A percentile compares a stretch with the other conserved stretches of the same genome.
These are phyloP conservation scores for Lates calcarifer DNA, from an alignment of 2,113 vertebrate genomes.

Conservation along the genomic window DNA sequence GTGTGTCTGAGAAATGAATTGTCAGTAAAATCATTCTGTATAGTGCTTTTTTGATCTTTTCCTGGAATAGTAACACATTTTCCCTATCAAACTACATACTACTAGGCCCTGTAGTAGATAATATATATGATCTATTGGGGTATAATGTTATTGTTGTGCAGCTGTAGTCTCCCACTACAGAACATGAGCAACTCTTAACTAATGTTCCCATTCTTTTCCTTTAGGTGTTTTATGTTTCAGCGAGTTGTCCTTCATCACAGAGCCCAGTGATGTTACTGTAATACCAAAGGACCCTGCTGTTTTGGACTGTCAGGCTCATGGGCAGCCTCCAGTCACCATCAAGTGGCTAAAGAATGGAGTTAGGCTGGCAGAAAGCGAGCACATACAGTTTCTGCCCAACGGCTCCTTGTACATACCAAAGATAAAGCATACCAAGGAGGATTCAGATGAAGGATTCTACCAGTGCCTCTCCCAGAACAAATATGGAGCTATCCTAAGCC, in stretches of 20 bases:
- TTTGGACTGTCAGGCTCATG: constrained; percentile 93
- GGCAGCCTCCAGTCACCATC: constrained; percentile 91
- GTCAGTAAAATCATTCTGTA: not conserved
- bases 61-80: not conserved
- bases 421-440: constrained; percentile 87
- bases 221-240: constrained; percentile 91
- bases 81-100: not conserved
- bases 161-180: not conserved
- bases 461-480: constrained; percentile 95
- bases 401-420: constrained; percentile 92
- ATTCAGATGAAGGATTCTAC: constrained; percentile 94
- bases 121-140: not conserved
- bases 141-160: not conserved
- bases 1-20: not conserved
- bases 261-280: constrained; percentile 90
- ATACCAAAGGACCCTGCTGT: constrained; percentile 86
- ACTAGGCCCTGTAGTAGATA: not conserved
- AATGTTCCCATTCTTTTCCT: constrained; percentile 16
- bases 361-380: constrained; percentile 87
- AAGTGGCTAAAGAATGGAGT: constrained; percentile 94
- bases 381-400: constrained; percentile 88
- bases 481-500: constrained; percentile 95
- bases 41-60: not conserved
- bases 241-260: constrained; percentile 93
- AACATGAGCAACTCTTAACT: not conserved